These are phyloP conservation scores for Calidris pygmaea DNA, from an alignment of 2,113 vertebrate genomes.

Conservation along the genomic window DNA sequence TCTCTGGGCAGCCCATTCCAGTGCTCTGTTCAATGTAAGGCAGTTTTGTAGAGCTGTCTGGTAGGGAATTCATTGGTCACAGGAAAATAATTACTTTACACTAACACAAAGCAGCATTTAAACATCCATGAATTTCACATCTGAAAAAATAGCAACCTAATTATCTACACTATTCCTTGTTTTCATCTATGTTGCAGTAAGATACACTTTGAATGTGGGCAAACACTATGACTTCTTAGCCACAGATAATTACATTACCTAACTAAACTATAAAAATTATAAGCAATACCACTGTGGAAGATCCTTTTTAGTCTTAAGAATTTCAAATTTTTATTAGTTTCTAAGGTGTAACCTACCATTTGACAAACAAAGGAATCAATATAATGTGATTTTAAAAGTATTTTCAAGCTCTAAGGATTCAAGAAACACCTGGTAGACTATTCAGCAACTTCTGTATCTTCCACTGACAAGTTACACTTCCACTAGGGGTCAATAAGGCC, in stretches of 20 bases:
- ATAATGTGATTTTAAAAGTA: not conserved
- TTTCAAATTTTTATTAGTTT: not conserved
- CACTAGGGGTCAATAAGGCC: not conserved
- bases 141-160: not conserved
- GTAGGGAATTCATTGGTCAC: not conserved
- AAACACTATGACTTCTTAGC: not conserved
- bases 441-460: not conserved
- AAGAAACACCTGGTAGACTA: not conserved
- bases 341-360: not conserved
- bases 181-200: not conserved
- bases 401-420: not conserved
- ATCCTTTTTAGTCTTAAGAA: not conserved
- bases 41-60: not conserved
- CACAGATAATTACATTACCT: not conserved
- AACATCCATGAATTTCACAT: not conserved
- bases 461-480: not conserved
- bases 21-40: not conserved
- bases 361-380: not conserved
- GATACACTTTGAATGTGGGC: not conserved
- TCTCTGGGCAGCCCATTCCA: not conserved
- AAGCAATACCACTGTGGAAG: not conserved
- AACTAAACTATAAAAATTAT: not conserved
- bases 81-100: not conserved
- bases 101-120: not conserved
- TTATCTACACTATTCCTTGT: not conserved